A percentile compares a stretch with the other conserved stretches of the same genome.
phyloP scores from a whole-genome alignment of 2,888 invertebrate species.

The Selenia dentaria region DNA sequence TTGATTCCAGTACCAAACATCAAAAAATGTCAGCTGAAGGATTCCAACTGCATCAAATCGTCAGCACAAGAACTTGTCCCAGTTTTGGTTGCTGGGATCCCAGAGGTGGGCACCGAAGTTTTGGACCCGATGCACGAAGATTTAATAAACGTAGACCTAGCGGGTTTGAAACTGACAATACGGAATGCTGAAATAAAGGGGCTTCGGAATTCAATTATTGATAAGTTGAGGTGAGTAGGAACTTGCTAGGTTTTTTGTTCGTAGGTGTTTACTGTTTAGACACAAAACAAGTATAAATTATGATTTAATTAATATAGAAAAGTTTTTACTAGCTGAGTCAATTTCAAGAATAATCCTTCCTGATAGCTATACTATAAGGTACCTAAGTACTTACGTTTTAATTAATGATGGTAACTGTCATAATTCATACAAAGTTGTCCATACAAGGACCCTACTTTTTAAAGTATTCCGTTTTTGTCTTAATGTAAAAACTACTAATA shows the following conservation, averaged over 20 bases:
- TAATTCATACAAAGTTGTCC: no score
- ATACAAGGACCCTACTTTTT: no score
- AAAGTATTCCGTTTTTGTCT: no score
- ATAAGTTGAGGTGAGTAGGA: conserved; percentile 53
- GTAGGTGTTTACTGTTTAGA: no score
- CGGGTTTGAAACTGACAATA: conserved; percentile 57
- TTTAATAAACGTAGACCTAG: conserved; percentile 52
- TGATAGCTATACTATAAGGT: no score
- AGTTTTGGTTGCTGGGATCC: conserved; percentile 49
- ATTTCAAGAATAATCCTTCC: no score
- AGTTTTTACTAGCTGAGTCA: no score
- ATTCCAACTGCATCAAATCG: conserved; percentile 47
- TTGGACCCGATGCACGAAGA: conserved; percentile 61
- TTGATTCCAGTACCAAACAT: conserved; percentile 51
- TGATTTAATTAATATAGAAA: no score
- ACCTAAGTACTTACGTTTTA: no score
- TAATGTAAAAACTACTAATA: no score
- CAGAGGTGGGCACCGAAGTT: conserved; percentile 49
- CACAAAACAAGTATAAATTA: no score
- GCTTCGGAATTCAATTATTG: conserved; percentile 44
- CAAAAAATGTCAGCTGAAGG: conserved; percentile 52
- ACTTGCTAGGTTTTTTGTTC: no score
- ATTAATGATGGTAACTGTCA: background rate
- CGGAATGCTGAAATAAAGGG: conserved; percentile 51
- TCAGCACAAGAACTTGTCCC: conserved; percentile 46